Conservation (phyloP, 2,888 invertebrate species). For the Agrotis puta region DNA sequence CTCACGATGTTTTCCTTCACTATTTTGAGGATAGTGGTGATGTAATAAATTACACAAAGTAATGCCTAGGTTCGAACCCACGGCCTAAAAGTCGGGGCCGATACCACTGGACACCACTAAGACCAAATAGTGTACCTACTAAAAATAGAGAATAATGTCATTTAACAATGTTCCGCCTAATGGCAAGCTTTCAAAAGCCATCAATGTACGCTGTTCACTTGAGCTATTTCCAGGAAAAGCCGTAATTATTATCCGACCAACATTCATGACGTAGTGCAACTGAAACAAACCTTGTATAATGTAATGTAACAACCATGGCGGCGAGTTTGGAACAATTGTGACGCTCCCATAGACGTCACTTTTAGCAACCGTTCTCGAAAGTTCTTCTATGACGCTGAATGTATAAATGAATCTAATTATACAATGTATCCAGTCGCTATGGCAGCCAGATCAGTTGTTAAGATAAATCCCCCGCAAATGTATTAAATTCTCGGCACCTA, state of each 20-base stretch:
- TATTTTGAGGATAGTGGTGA: too few relatives aligned
- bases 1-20: too few relatives aligned
- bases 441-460: not conserved
- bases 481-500: not conserved
- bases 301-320: not conserved
- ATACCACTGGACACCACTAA: too few relatives aligned
- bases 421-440: not conserved
- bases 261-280: slow-evolving; percentile 16
- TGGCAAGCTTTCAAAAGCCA: not conserved
- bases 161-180: not conserved
- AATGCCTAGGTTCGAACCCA: too few relatives aligned
- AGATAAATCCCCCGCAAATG: not conserved
- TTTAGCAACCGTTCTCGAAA: not conserved
- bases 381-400: not conserved
- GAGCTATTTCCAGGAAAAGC: not conserved
- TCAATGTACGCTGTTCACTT: not conserved
- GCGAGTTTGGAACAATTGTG: slow-evolving; percentile 1
- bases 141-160: not conserved
- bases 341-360: slow-evolving; percentile 3
- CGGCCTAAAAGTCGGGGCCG: too few relatives aligned
- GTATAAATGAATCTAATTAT: not conserved
- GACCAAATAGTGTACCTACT: too few relatives aligned
- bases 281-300: slow-evolving; percentile 10
- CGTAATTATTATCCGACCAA: not conserved
- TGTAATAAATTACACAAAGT: too few relatives aligned